Evolutionary conservation across 2,113 vertebrate species (phyloP), one percentile per base, ranked within the genome.

Genomic region (Callocephalon fimbriatum): DNA sequence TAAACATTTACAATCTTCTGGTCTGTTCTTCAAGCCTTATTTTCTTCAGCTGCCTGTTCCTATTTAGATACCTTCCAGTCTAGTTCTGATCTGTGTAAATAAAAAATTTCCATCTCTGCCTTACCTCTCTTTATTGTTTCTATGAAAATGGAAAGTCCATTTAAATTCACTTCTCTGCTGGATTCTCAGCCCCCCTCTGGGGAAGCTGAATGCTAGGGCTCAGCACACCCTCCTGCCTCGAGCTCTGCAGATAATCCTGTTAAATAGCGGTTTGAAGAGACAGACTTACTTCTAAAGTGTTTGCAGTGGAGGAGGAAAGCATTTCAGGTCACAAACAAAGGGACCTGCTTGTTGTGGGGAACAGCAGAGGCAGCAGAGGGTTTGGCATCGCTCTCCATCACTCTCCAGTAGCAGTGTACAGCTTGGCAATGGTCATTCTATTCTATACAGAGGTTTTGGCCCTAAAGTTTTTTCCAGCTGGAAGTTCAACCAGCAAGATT

Each of bases 401-500:
- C 23, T 25, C 31, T 67, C 44, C 51, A 75, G 68, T 31, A 63
- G 35, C 58, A 17, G 9, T 0, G 2, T 4, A 17, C 4, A 68
- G 5, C 1, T 0, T 62, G 27, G 22, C 26, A 85, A 5, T 0
- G 0, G 29, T 54, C 1, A 0, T 10, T 71, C n/a, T 59, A 0
- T 23, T 74, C 67, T 14, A 26, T 26, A 32, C 1, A 8, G 47
- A 54, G 18, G 21, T 68, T 86, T 94, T 48, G 37, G 22, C 42
- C 2, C 0, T n/a, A 3, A 42, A 35, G 2, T 5, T 87, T 76
- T 78, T 75, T 38, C 17, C 6, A 6, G 1, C 1, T 61, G n/a
- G 23, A 77, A 48, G 4, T 45, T 32, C 10, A 37, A 31, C 7
- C 9, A 56, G 37, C 26, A 86, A 47, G 27, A 18, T 32, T 47